Conservation (phyloP, 2,113 vertebrate species). For the Cynoglossus semilaevis region DNA sequence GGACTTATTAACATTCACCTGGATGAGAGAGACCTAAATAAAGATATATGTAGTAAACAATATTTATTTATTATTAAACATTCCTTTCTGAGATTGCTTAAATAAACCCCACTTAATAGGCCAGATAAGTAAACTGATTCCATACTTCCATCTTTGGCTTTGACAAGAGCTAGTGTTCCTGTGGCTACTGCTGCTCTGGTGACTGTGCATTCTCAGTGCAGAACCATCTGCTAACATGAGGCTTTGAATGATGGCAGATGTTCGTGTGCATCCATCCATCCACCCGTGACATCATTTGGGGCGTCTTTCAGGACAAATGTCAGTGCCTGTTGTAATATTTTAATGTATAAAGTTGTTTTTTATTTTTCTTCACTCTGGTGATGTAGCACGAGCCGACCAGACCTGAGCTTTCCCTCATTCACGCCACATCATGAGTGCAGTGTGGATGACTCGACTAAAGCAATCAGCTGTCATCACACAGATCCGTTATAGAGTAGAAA, state of each 20-base stretch:
- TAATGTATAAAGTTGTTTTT: neutral
- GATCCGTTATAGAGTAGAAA: neutral
- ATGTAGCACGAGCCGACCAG: conserved; percentile 1
- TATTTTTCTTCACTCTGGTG: neutral
- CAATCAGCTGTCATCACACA: conserved; percentile 19
- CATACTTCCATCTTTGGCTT: neutral
- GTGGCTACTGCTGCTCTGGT: neutral
- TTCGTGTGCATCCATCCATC: conserved; percentile 1
- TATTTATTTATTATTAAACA: too few species aligned
- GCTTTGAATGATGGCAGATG: conserved; percentile 3
- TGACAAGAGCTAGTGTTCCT: neutral
- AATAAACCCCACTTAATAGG: conserved; percentile 14
- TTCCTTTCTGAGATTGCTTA: too few species aligned
- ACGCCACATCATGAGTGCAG: conserved; percentile 5
- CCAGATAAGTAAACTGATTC: conserved; percentile 11
- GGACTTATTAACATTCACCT: too few species aligned
- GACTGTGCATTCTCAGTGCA: neutral
- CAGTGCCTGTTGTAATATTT: neutral
- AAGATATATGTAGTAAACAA: too few species aligned
- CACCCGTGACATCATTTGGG: neutral
- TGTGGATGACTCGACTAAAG: conserved; percentile 61
- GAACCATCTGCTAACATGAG: conserved; percentile 17
- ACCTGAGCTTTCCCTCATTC: conserved; percentile 33
- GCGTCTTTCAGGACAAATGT: neutral
- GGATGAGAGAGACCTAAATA: too few species aligned